Base-by-base conservation (phyloP, 2,113 vertebrate genomes). In the Cheilinus undulatus region DNA sequence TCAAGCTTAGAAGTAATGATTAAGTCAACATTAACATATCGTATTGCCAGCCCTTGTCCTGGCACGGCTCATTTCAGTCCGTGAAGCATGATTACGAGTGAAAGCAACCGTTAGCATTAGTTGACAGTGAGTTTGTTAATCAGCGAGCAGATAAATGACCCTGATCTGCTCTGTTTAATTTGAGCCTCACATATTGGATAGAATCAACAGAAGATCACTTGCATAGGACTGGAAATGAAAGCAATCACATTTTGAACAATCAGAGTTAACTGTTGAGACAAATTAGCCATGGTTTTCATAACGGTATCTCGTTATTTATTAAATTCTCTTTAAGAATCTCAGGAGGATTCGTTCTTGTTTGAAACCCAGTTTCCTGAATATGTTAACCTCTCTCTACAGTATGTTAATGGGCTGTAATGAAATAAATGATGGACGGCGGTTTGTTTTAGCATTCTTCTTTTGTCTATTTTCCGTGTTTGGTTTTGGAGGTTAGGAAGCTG, bases 351-450 rank as follows among this genome's bases (percentile, higher is more conserved):
- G 2, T 81, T 76, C 40, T 43, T 84, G 80, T 82, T 73, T 80
- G 58, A 74, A 82, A 28, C 58, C 36, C 56, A 27, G 48, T 42
- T 68, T 80, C 54, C 61, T 76, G 48, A 49, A 53, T 65, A 59
- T 76, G 70, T 77, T 73, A 40, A 78, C 58, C 56, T 76, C 61
- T 27, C 42, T 71, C 61, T 52, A 36, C 67, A 83, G 62, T 50
- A 83, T 69, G 71, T 73, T 87, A 83, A 86, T 84, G 68, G 71
- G 0, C 32, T 83, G 61, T 88, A 86, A 89, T 83, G 76, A 90
- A 84, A 80, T 76, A 82, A 73, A 62, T 82, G 74, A 85, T 72
- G 68, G 80, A 64, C 69, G 64, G 72, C 17, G 74, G 87, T 86
- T 88, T 78, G 84, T 86, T 86, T 86, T 49, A 80, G 68, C 59